Conservation (phyloP, 2,888 invertebrate genomes). For the Frankliniella fusca region DNA sequence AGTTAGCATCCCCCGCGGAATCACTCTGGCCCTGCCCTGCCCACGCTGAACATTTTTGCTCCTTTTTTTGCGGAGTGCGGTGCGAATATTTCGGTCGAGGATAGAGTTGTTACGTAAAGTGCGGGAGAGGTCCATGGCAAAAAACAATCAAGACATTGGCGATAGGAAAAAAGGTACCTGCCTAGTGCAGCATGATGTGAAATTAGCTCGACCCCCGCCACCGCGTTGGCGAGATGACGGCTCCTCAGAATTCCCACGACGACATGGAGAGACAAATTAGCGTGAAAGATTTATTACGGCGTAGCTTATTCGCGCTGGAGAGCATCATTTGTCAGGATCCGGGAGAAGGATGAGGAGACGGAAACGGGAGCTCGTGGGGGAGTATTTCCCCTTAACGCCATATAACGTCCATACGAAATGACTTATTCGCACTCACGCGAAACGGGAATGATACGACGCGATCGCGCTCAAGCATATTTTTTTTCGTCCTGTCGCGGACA, state of each 20-base stretch:
- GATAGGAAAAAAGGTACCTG: background rate
- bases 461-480: background rate
- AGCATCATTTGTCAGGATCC: background rate
- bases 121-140: background rate
- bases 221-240: background rate
- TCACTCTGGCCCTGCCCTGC: no score
- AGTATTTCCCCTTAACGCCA: background rate
- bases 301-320: background rate
- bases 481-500: background rate
- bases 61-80: no score
- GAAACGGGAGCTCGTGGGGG: background rate
- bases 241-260: background rate
- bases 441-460: background rate
- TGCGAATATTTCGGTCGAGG: no score
- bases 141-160: background rate
- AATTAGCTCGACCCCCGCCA: background rate
- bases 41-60: no score
- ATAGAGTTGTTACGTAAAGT: no score
- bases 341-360: background rate
- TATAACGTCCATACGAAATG: background rate
- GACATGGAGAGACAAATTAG: background rate
- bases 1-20: no score
- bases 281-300: background rate
- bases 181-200: background rate
- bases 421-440: background rate